phyloP scores from a whole-genome alignment of 2,797 vertebrate species.

The Typhlichthys eigenmanni region DNA sequence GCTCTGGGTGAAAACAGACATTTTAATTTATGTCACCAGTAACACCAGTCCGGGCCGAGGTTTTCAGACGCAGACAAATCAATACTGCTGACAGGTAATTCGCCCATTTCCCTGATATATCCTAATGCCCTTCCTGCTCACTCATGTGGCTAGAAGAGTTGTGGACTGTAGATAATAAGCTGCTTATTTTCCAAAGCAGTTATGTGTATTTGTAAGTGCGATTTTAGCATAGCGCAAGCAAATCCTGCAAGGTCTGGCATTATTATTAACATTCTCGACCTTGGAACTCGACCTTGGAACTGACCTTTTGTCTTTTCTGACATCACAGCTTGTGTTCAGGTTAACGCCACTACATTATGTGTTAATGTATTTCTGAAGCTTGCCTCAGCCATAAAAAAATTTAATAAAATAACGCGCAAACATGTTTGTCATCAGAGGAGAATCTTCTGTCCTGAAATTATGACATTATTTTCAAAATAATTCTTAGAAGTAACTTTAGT shows the following conservation, averaged over 20 bases:
- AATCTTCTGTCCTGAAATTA: constrained; percentile 10
- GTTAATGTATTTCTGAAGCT: not conserved
- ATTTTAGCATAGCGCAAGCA: not conserved
- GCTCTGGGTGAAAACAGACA: no score
- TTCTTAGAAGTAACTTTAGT: constrained; percentile 6
- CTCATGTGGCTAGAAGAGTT: no score
- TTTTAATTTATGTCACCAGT: no score
- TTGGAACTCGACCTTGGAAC: no score
- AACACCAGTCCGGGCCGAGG: no score
- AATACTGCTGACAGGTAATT: no score
- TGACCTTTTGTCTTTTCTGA: not conserved
- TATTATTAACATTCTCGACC: not conserved
- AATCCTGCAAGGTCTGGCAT: no score
- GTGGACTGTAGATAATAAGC: no score
- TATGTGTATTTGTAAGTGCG: not conserved
- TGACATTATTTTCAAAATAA: constrained; percentile 32
- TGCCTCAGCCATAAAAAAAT: constrained; percentile 3
- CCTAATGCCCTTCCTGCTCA: no score
- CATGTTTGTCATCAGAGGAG: constrained; percentile 14
- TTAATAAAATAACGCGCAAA: constrained; percentile 5
- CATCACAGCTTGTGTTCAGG: not conserved
- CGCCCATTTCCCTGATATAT: no score
- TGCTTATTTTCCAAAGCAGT: no score
- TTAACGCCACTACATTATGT: not conserved
- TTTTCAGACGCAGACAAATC: no score